These are phyloP conservation scores for Coturnix japonica DNA, from an alignment of 2,113 vertebrate genomes.

Conservation along the genomic window DNA sequence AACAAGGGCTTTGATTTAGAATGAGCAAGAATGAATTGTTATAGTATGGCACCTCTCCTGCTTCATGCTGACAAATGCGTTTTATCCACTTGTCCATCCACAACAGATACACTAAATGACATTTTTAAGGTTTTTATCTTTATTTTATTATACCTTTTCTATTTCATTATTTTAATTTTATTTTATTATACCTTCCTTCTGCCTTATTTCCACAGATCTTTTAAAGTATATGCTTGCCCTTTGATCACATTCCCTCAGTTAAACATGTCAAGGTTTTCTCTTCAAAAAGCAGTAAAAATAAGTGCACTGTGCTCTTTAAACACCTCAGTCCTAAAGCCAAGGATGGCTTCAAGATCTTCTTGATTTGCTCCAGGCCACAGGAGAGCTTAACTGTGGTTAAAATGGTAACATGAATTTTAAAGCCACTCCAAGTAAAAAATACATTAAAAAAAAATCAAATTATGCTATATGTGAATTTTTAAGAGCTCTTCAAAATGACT, in stretches of 20 bases:
- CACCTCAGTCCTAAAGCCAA: not conserved
- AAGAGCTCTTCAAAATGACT: slow-evolving; percentile 5
- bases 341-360: not conserved
- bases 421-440: not conserved
- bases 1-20: not conserved
- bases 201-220: not conserved
- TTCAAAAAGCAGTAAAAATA: not conserved
- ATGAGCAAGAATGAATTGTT: not conserved
- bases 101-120: not conserved
- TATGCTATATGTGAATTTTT: not conserved
- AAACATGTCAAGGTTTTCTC: not conserved
- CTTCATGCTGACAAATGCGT: not conserved
- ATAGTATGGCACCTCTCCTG: not conserved
- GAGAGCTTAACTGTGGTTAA: not conserved
- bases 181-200: not conserved
- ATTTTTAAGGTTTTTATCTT: not conserved
- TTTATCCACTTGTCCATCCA: not conserved
- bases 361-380: not conserved
- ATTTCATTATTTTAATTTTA: no score
- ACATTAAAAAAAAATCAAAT: not conserved
- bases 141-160: not conserved
- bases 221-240: not conserved
- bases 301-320: not conserved
- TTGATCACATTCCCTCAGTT: not conserved
- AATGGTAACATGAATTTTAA: not conserved